Evolutionary conservation across 2,797 vertebrate species (phyloP), one percentile per base, ranked within the genome.

Genomic region (Schizopygopsis malacanthus): DNA sequence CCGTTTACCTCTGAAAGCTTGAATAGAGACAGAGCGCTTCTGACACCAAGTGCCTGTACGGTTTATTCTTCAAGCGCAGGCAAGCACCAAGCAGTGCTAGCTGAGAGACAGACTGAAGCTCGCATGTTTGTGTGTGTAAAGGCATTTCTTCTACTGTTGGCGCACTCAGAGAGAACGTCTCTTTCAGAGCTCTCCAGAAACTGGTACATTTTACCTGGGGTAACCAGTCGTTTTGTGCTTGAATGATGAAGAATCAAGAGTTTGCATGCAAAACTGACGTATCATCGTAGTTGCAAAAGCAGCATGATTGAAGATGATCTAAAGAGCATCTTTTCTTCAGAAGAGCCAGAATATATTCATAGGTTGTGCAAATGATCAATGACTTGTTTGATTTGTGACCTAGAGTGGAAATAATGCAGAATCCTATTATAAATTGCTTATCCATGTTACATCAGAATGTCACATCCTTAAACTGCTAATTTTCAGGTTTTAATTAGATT

Each of bases 11-110:
- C 84, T 89, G 86, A 88, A 78, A 75, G 85, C 76, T 67, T 33
- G 82, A 87, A 82, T 88, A 85, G 88, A 90, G 82, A 90, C 88
- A 84, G 88, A 89, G 84, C 81, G 85, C 63, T 85, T 86, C 87
- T 90, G 89, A 91, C 86, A 86, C 79, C 79, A 77, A 88, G 84
- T 89, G 86, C 87, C 89, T 89, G 90, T 82, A 84, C 80, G 56
- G 87, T 90, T 88, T 89, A 88, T 89, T 91, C 88, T 89, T 91
- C 84, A 90, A 91, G 87, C 70, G 28, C 85, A 87, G 65, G 77
- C 83, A 81, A 85, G 85, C 71, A 88, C 84, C 81, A 88, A 81
- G 65, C 87, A 54, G 50, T 73, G 45, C 82, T 81, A 71, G 43
- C 65, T 22, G 82, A 79, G 73, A 85, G n/a, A 85, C 65, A 70